These are phyloP conservation scores for Paracyprichromis sp. DNA, from an alignment of 2,113 vertebrate genomes.

Conservation along the genomic window DNA sequence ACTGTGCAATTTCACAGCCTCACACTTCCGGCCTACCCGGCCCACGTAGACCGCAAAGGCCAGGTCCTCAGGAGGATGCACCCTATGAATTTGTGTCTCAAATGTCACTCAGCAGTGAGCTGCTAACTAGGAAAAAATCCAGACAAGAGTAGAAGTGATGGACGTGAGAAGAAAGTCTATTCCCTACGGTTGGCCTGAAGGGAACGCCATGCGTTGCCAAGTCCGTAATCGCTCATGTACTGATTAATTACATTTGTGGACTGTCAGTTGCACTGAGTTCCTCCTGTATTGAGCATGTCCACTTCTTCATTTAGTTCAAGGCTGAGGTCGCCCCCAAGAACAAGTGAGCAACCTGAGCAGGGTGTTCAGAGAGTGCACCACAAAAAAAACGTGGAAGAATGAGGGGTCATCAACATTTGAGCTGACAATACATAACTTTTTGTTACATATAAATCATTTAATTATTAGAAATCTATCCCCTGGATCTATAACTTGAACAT, in stretches of 20 bases:
- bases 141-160: neutral
- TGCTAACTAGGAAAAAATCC: neutral
- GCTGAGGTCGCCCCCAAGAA: neutral
- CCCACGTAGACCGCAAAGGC: rapidly evolving
- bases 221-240: rapidly evolving
- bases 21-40: rapidly evolving
- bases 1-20: neutral
- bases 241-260: neutral
- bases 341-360: neutral
- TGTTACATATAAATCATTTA: neutral
- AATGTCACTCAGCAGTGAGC: neutral
- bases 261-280: too few species aligned
- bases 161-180: neutral
- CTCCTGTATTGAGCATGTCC: too few species aligned
- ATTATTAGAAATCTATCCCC: neutral
- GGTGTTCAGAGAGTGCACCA: neutral
- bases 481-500: neutral
- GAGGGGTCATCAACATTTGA: neutral
- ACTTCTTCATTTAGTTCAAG: neutral
- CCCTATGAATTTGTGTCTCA: neutral
- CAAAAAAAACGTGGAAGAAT: rapidly evolving
- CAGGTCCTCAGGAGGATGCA: neutral
- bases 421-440: neutral
- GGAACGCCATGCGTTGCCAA: neutral
- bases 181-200: rapidly evolving